Percentiles rank a stretch among this genome's conserved stretches.
phyloP scores from a whole-genome alignment of 2,113 vertebrate genomes.

The Sardina pilchardus region DNA sequence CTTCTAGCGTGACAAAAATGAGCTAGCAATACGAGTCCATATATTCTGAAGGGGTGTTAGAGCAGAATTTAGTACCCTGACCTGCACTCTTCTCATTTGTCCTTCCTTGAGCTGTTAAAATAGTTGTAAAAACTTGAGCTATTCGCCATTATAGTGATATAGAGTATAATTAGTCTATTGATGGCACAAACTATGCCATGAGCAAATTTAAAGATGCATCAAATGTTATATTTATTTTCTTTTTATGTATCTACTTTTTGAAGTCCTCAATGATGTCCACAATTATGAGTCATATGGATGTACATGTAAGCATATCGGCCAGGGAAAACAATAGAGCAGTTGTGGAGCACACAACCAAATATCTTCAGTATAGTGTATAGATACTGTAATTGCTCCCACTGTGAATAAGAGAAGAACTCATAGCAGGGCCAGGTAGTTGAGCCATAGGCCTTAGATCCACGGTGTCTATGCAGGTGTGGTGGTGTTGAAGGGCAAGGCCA shows the following conservation, averaged over 20 bases:
- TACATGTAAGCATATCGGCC: no score
- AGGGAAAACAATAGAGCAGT: no score
- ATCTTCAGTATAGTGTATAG: neutral
- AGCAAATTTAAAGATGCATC: no score
- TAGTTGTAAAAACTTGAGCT: neutral
- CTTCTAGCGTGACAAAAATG: neutral
- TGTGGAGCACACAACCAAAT: neutral
- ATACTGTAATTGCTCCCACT: conserved; percentile 1
- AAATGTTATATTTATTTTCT: neutral
- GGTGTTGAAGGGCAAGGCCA: neutral
- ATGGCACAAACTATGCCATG: no score
- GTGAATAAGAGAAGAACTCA: neutral
- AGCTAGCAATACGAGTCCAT: neutral
- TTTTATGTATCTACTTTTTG: no score
- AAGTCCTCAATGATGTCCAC: neutral
- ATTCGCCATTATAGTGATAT: neutral
- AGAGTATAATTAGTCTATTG: no score
- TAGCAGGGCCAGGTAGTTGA: neutral
- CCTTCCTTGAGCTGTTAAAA: neutral
- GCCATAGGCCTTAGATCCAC: neutral
- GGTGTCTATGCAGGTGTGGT: neutral
- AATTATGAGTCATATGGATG: no score
- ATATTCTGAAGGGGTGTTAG: neutral
- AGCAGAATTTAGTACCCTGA: neutral
- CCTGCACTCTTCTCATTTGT: neutral